Evolutionary conservation across 2,888 invertebrate genomes (phyloP).

Genomic region (Philopedon plagiatum): DNA sequence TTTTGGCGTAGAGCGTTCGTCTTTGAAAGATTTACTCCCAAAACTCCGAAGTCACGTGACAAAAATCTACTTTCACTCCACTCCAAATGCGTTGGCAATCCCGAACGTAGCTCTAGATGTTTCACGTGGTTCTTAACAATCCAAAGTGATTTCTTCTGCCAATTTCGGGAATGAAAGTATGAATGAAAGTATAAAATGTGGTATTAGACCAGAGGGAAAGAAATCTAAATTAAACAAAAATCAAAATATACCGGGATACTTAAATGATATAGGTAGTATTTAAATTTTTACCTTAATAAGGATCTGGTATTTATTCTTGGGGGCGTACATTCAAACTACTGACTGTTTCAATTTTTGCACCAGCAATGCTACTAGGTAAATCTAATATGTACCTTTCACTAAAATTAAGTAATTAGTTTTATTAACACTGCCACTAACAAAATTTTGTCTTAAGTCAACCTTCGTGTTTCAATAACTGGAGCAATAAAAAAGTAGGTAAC

Average conservation of each 20-base stretch:
- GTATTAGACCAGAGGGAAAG: too few relatives aligned
- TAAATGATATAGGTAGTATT: background rate
- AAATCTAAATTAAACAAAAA: too few relatives aligned
- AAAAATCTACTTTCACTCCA: too few relatives aligned
- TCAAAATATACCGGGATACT: background rate
- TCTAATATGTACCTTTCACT: constrained; percentile 44
- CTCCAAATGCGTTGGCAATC: too few relatives aligned
- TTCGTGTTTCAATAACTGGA: constrained; percentile 40
- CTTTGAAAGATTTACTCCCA: too few relatives aligned
- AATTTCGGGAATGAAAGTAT: too few relatives aligned
- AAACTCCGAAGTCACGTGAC: too few relatives aligned
- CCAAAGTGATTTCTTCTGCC: too few relatives aligned
- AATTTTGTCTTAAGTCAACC: constrained; percentile 43
- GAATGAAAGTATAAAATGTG: too few relatives aligned
- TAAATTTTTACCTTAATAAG: background rate
- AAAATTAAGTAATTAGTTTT: constrained; percentile 46
- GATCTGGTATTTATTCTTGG: background rate
- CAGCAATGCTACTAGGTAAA: constrained; percentile 6
- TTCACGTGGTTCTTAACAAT: too few relatives aligned
- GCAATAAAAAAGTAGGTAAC: constrained; percentile 37
- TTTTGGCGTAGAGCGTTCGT: too few relatives aligned
- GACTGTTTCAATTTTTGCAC: constrained; percentile 20
- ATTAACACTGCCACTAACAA: constrained; percentile 40
- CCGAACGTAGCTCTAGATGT: too few relatives aligned
- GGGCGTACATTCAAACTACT: constrained; percentile 23